Percentiles rank a stretch among this genome's conserved stretches.
Conservation (phyloP, 2,888 invertebrate species). For the Ophioninae sp. region DNA sequence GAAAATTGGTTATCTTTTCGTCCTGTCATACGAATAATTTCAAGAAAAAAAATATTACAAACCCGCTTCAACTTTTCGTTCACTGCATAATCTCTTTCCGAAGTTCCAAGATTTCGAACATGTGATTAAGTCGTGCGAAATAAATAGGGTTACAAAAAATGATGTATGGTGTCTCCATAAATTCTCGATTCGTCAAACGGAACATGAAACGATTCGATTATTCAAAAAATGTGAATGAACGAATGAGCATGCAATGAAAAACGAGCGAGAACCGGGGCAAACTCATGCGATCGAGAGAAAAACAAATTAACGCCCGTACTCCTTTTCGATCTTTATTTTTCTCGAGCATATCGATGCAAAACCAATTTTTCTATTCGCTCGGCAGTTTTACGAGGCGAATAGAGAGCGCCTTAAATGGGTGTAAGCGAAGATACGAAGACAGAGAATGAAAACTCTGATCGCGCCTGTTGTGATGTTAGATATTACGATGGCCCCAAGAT, state of each 20-base stretch:
- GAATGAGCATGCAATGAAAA: neutral
- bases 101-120: neutral
- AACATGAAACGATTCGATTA: neutral
- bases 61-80: neutral
- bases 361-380: conserved; percentile 36
- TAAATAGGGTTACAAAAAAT: neutral
- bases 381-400: neutral
- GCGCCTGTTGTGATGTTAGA: conserved; percentile 19
- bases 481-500: conserved; percentile 14
- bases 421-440: conserved; percentile 8
- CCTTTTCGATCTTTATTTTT: neutral
- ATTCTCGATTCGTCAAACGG: neutral
- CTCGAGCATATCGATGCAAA: neutral
- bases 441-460: conserved; percentile 6
- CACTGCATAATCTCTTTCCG: neutral
- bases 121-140: neutral
- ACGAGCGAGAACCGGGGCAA: neutral
- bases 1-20: neutral
- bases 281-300: neutral
- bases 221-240: neutral
- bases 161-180: neutral
- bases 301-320: conserved; percentile 5
- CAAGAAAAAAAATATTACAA: neutral
- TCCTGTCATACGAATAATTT: neutral
- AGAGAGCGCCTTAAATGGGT: conserved; percentile 22